Base-by-base conservation (phyloP, 2,888 invertebrate genomes). In the Caenorhabditis becei region DNA sequence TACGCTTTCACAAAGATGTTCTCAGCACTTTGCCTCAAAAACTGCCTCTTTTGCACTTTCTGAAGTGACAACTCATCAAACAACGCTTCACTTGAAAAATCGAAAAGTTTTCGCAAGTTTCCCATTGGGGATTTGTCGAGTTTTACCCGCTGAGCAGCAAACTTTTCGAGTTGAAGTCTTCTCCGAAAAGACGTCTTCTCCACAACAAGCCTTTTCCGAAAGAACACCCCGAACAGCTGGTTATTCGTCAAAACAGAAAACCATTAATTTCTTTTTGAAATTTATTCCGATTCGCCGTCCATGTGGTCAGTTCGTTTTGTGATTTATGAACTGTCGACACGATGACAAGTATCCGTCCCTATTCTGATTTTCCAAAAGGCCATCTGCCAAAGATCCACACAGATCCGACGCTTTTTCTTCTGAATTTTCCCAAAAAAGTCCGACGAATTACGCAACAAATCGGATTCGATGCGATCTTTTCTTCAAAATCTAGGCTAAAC, bases 401-500 rank as follows among this genome's bases (percentile, higher is more conserved):
- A n/a, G n/a, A n/a, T n/a, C n/a, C n/a, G n/a, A n/a, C n/a, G 41
- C 41, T 41, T 7, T 41, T 32, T 10, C 32, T 32, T 32, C 32
- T 32, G 10, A 16, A 41, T 10, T 41, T 3, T 20, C 47, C 4
- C 18, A 4, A 47, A 47, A n/a, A 47, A 18, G 16, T 10, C 5
- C 10, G 41, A 16, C 10, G 3, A 41, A 20, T 47, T 47, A 47
- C 47, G 47, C 20, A 47, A 47, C 47, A 47, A 18, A 47, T 47
- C 47, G 47, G 18, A 47, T 18, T 18, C 20, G n/a, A 47, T 47
- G 47, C 47, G 47, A 47, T 58, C 35, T 41, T 41, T 41, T 41
- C 41, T 41, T 23, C 8, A n/a, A 14, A 41, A 41, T 59, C 59
- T 59, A 41, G 59, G 37, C 41, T 41, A 41, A 59, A 41, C 59